These are phyloP conservation scores for Paramormyrops hopkinsi DNA, from an alignment of 2,797 vertebrate species.

Conservation along the genomic window DNA sequence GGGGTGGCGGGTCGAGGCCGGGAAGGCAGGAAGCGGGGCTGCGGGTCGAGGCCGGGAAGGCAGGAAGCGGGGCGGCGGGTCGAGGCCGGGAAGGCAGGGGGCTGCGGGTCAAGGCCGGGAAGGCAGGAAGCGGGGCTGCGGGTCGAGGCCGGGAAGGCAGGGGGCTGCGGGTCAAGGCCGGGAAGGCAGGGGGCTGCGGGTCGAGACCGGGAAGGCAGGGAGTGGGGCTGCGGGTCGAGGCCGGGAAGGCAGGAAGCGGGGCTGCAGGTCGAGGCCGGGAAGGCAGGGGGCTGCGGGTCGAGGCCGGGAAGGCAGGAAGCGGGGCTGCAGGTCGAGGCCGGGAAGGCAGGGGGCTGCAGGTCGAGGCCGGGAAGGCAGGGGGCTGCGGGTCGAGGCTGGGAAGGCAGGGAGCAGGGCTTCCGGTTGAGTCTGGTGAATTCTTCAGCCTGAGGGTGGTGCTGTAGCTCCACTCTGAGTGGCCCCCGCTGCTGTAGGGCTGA, in stretches of 20 bases:
- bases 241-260: background rate
- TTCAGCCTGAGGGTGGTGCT: slow-evolving; percentile 15
- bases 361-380: background rate
- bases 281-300: background rate
- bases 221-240: background rate
- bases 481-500: background rate
- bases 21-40: too few species aligned
- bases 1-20: too few species aligned
- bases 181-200: background rate
- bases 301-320: background rate
- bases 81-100: background rate
- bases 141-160: background rate
- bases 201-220: background rate
- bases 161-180: background rate
- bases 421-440: background rate
- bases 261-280: background rate
- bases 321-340: background rate
- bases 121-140: background rate
- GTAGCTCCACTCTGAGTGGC: slow-evolving; percentile 9
- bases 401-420: background rate
- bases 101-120: too few species aligned
- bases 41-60: too few species aligned
- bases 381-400: background rate
- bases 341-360: background rate
- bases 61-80: background rate